Conservation (phyloP, 2,888 invertebrate species). For the Andrena trimmerana region DNA sequence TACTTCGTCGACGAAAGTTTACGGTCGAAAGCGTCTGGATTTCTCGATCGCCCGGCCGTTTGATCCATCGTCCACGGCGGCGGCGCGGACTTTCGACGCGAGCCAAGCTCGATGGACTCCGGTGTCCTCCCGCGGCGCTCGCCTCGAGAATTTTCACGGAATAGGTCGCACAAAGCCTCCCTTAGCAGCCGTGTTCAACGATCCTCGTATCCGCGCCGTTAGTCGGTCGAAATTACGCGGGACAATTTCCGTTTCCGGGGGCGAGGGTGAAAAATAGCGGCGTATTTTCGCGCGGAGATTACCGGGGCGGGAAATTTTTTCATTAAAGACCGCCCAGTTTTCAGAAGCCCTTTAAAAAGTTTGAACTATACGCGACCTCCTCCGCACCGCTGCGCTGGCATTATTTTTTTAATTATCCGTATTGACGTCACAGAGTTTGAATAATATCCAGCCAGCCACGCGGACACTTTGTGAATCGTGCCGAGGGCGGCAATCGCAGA, state of each 20-base stretch:
- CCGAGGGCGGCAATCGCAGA: background rate
- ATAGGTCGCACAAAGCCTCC: background rate
- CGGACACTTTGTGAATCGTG: background rate
- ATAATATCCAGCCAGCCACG: slow-evolving; percentile 1
- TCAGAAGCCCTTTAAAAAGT: slow-evolving; percentile 13
- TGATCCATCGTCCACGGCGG: background rate
- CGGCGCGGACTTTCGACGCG: background rate
- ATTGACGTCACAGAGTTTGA: slow-evolving; percentile 3
- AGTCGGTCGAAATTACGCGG: slow-evolving; percentile 30
- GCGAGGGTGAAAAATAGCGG: slow-evolving; percentile 15
- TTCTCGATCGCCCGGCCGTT: background rate
- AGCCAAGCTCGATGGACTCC: background rate
- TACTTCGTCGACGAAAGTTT: slow-evolving; percentile 7
- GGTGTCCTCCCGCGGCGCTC: no score
- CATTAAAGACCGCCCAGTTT: slow-evolving; percentile 16
- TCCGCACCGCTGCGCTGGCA: background rate
- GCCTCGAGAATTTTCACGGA: background rate
- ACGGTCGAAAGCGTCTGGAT: background rate
- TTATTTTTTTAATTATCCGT: slow-evolving; percentile 13
- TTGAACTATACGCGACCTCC: background rate
- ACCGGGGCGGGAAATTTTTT: slow-evolving; percentile 23
- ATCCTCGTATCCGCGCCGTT: slow-evolving; percentile 18
- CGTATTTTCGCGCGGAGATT: slow-evolving; percentile 25
- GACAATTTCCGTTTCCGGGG: slow-evolving; percentile 22
- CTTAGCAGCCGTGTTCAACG: background rate